Evolutionary conservation across 2,888 invertebrate species (phyloP), one percentile per base, ranked within the genome.

Genomic region (Anagyrus pseudococci): DNA sequence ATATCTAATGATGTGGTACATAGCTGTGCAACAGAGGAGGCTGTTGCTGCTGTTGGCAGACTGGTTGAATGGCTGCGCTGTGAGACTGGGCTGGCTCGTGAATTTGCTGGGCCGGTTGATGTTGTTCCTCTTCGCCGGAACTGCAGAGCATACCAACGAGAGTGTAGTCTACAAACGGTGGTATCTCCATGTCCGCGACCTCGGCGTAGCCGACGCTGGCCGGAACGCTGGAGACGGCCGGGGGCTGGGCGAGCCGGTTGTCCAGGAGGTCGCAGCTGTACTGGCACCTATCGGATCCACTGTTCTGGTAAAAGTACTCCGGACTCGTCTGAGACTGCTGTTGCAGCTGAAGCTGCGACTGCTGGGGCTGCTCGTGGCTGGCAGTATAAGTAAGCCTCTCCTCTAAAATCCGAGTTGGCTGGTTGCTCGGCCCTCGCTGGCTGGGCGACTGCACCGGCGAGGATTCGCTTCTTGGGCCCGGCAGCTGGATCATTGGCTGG

Each of bases 121-220:
- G 8, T 8, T 37, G 33, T 8, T 37, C n/a, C 23, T 77, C 73
- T 6, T 77, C 76, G 1, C 72, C 69, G 15, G 80, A 72, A 64
- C 73, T 78, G 68, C 77, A 81, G 4, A 80, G 67, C 80, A 80
- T 79, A 0, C 80, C 79, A 1, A 81, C 78, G 17, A 80, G 70
- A 0, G 81, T 80, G 59, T 80, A 81, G 64, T 81, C 80, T 1
- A 81, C 77, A 52, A 77, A 80, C 0, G 78, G 74, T 2, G 79
- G 77, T 19, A 78, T 25, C 37, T 80, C 79, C 8, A 79, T 41
- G 10, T 62, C 53, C 2, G 22, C 57, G 6, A 67, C 58, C 23
- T 60, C 61, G 25, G 58, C 33, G 33, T 4, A 37, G 3, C 33
- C 33, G 13, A 37, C 33, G 33, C 33, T 37, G 33, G 8, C 33